phyloP scores from a whole-genome alignment of 2,797 vertebrate species.

The Mormyrus proboscirostris region DNA sequence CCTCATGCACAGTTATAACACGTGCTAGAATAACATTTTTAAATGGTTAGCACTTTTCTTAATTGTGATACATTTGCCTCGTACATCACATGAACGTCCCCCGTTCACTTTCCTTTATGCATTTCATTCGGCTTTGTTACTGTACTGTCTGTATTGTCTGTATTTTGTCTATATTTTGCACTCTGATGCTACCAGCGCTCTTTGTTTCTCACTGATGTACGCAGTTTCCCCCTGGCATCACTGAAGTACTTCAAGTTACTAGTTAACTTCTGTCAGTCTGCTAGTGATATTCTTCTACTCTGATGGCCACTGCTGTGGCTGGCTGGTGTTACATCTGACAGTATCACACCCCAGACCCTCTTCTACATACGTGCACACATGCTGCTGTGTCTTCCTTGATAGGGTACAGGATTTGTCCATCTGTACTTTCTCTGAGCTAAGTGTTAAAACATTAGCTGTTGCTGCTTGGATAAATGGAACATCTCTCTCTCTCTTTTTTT shows the following conservation, averaged over 20 bases:
- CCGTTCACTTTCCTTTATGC: not conserved
- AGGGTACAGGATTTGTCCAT: not conserved
- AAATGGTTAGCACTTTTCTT: not conserved
- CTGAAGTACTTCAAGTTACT: not conserved
- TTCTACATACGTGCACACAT: not conserved
- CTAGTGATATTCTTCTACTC: not conserved
- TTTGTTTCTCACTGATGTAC: not conserved
- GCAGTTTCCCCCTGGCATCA: not conserved
- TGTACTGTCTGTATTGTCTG: not conserved
- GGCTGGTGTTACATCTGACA: not conserved
- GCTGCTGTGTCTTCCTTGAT: not conserved
- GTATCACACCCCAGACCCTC: not conserved
- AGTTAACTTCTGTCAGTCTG: not conserved
- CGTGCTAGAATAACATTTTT: not conserved
- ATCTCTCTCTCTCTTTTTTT: not conserved
- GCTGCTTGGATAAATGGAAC: not conserved
- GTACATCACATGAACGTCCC: not conserved
- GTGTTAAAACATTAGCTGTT: not conserved
- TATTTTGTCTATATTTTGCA: not conserved
- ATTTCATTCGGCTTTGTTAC: not conserved
- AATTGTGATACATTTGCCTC: not conserved
- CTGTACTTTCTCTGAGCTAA: not conserved
- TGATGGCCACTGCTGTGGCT: not conserved
- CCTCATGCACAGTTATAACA: not conserved
- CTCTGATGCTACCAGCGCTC: not conserved